phyloP scores from a whole-genome alignment of 2,797 vertebrate genomes.

The Takifugu ocellatus region DNA sequence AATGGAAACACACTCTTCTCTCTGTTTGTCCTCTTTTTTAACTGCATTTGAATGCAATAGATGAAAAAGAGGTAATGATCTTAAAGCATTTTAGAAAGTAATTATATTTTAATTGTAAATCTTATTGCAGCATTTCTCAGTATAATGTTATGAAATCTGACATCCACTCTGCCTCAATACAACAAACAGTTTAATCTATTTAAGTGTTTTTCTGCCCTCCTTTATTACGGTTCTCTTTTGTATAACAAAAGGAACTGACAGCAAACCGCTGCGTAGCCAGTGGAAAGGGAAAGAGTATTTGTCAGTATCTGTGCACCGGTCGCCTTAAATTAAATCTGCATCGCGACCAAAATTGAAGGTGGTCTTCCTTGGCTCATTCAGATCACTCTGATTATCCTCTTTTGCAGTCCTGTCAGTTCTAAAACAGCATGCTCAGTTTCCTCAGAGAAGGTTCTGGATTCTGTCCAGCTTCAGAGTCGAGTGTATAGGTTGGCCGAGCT shows the following conservation, averaged over 20 bases:
- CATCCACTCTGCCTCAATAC: neutral
- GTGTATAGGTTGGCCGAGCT: conserved; percentile 1
- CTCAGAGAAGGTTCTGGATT: neutral
- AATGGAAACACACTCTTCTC: too few relatives aligned
- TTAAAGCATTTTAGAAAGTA: too few relatives aligned
- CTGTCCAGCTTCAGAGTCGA: neutral
- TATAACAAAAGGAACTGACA: neutral
- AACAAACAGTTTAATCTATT: neutral
- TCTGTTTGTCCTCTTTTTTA: too few relatives aligned
- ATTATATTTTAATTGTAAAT: too few relatives aligned
- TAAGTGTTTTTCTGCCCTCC: too few relatives aligned
- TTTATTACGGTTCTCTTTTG: too few relatives aligned
- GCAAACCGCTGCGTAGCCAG: neutral
- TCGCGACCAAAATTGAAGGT: too few relatives aligned
- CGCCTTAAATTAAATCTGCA: too few relatives aligned
- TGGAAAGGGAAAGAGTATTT: neutral
- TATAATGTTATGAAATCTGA: neutral
- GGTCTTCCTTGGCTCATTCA: too few relatives aligned
- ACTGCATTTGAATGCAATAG: too few relatives aligned
- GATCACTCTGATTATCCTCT: neutral
- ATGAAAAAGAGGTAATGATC: too few relatives aligned
- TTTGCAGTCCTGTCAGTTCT: neutral
- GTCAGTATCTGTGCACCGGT: neutral
- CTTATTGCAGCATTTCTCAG: neutral
- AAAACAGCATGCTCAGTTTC: neutral